phyloP scores from a whole-genome alignment of 1,140 invertebrate species.

The Orius insidiosus region DNA sequence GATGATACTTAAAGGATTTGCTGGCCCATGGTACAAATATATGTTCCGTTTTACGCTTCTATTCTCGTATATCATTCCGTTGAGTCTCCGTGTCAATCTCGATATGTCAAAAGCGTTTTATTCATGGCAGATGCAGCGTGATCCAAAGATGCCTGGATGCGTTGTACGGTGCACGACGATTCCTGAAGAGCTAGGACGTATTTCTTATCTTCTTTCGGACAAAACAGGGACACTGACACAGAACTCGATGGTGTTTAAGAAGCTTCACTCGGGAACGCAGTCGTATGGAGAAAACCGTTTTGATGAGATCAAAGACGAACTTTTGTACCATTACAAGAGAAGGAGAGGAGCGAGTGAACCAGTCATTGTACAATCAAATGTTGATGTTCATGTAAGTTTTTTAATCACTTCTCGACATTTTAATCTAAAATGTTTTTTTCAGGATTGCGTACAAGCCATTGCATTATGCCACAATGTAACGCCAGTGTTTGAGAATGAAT shows the following conservation, averaged over 20 bases:
- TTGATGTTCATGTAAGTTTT: too few relatives aligned
- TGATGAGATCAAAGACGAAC: slow-evolving; percentile 42
- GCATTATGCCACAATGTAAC: slow-evolving; percentile 99
- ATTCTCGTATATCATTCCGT: slow-evolving; percentile 91
- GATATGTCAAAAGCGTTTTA: slow-evolving; percentile 98
- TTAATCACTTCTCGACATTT: too few relatives aligned
- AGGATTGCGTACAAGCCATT: slow-evolving; percentile 82
- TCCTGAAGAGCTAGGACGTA: slow-evolving; percentile 92
- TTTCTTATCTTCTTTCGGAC: slow-evolving; percentile 88
- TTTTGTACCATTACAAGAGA: too few relatives aligned
- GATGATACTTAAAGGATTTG: slow-evolving; percentile 90
- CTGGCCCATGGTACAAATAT: slow-evolving; percentile 91
- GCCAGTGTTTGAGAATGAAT: slow-evolving; percentile 65
- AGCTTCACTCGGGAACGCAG: slow-evolving; percentile 78
- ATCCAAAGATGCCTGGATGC: slow-evolving; percentile 81
- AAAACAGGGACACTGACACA: slow-evolving; percentile 98
- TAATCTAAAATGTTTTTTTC: slow-evolving; percentile 35
- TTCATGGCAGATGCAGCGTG: slow-evolving; percentile 88
- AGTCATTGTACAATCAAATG: too few relatives aligned
- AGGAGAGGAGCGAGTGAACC: too few relatives aligned
- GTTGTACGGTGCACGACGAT: slow-evolving; percentile 99
- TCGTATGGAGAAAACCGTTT: slow-evolving; percentile 77
- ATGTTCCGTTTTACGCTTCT: slow-evolving; percentile 91
- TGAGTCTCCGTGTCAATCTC: slow-evolving; percentile 87
- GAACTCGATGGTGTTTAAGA: slow-evolving; percentile 97